These are phyloP conservation scores for Acipenser transmontanus DNA, from an alignment of 2,797 vertebrate genomes.

Conservation along the genomic window DNA sequence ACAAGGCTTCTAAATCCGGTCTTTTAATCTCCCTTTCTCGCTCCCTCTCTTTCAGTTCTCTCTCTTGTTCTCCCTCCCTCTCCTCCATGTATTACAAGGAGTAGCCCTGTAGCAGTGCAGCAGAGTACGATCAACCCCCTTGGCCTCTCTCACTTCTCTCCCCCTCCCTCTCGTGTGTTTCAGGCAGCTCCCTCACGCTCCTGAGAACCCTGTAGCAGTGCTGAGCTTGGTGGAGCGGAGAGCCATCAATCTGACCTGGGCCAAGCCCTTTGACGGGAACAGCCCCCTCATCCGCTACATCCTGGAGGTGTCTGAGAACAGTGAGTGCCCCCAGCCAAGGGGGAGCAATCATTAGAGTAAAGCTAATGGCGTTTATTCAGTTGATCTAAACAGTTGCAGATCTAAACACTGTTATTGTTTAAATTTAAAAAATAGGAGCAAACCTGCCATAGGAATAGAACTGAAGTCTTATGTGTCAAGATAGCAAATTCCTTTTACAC, in stretches of 20 bases:
- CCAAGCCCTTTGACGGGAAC: conserved; percentile 90
- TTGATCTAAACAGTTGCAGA: too few species aligned
- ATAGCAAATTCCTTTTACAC: too few species aligned
- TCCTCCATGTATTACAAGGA: background rate
- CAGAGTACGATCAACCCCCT: background rate
- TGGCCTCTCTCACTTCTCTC: background rate
- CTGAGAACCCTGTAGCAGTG: conserved; percentile 72
- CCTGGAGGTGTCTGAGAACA: conserved; percentile 93
- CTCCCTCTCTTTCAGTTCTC: conserved; percentile 8
- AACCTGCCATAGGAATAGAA: too few species aligned
- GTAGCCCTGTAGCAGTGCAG: too few species aligned
- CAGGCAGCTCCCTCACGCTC: conserved; percentile 89
- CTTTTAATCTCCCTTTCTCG: conserved; percentile 4
- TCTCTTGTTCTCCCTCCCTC: background rate
- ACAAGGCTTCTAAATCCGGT: conserved; percentile 38
- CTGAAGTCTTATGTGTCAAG: too few species aligned
- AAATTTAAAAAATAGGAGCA: too few species aligned
- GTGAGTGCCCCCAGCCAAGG: conserved; percentile 56
- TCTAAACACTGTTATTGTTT: too few species aligned
- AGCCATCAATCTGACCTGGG: conserved; percentile 89
- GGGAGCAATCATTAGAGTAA: too few species aligned
- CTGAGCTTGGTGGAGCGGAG: conserved; percentile 74
- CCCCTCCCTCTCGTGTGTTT: background rate
- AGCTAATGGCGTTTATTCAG: too few species aligned
- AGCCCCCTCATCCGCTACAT: conserved; percentile 85